Percentiles rank a stretch among this genome's conserved stretches.
Evolutionary conservation across 2,888 invertebrate genomes (phyloP).

Genomic region (Lithophane ornitopus): DNA sequence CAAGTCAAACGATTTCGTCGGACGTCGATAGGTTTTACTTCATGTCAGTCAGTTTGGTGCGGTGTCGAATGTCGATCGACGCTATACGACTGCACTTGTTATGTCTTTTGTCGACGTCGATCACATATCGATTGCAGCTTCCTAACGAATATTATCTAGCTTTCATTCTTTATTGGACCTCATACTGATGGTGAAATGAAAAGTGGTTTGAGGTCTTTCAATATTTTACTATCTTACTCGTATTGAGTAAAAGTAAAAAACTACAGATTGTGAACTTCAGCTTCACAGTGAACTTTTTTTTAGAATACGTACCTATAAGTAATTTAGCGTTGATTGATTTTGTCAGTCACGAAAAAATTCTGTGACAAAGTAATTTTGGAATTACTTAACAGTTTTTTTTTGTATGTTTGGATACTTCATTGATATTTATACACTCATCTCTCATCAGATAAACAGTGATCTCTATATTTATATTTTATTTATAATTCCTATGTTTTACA

Average conservation of each 20-base stretch:
- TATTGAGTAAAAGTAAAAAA: neutral
- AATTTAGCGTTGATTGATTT: neutral
- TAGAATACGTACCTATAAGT: too few relatives aligned
- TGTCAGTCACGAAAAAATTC: neutral
- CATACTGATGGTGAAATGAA: neutral
- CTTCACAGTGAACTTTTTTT: neutral
- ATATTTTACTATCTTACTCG: neutral
- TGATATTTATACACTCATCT: neutral
- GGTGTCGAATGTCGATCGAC: slow-evolving; percentile 3
- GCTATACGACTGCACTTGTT: slow-evolving; percentile 39
- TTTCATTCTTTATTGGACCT: neutral
- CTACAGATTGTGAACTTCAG: neutral
- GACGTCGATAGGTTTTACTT: slow-evolving; percentile 31
- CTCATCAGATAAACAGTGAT: neutral
- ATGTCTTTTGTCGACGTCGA: slow-evolving; percentile 23
- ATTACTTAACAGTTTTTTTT: too few relatives aligned
- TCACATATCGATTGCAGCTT: slow-evolving; percentile 8
- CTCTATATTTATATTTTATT: too few relatives aligned
- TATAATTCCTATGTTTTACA: neutral
- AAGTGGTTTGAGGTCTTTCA: neutral
- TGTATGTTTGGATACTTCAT: too few relatives aligned
- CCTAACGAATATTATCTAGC: slow-evolving; percentile 5
- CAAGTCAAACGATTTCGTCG: slow-evolving; percentile 24
- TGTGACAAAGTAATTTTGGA: too few relatives aligned
- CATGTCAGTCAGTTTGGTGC: slow-evolving; percentile 10